Conservation (phyloP, 2,113 vertebrate genomes). For the Alexandromys fortis region DNA sequence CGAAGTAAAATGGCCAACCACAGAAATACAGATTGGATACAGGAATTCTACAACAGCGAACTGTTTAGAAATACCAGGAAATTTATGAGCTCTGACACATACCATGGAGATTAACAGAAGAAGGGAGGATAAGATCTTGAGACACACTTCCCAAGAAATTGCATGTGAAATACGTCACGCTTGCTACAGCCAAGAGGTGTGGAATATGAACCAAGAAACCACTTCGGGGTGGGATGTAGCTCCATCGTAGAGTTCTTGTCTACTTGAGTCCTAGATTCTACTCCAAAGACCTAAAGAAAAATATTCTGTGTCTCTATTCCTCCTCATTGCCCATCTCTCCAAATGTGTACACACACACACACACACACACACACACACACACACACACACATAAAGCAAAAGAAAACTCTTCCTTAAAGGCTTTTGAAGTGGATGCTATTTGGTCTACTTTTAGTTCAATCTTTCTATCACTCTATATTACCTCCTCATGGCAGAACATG, state of each 20-base stretch:
- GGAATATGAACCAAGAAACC: neutral
- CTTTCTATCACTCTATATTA: neutral
- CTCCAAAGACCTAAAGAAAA: neutral
- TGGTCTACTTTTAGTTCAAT: neutral
- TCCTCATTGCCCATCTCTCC: neutral
- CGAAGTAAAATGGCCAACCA: neutral
- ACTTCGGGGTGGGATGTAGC: neutral
- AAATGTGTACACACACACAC: neutral
- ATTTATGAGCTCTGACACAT: neutral
- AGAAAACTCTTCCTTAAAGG: neutral
- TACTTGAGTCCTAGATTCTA: neutral
- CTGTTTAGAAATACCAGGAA: constrained; percentile 13
- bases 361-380: neutral
- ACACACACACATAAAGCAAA: neutral
- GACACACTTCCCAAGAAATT: neutral
- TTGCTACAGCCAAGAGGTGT: neutral
- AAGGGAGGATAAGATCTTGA: neutral
- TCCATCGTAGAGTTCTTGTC: neutral
- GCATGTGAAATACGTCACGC: neutral
- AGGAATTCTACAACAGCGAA: neutral
- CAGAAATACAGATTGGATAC: neutral
- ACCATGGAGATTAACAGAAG: neutral
- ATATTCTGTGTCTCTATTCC: neutral
- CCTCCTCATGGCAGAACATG: neutral
- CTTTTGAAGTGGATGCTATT: neutral